Evolutionary conservation across 2,113 vertebrate species (phyloP).

Genomic region (Corythornis vintsioides): DNA sequence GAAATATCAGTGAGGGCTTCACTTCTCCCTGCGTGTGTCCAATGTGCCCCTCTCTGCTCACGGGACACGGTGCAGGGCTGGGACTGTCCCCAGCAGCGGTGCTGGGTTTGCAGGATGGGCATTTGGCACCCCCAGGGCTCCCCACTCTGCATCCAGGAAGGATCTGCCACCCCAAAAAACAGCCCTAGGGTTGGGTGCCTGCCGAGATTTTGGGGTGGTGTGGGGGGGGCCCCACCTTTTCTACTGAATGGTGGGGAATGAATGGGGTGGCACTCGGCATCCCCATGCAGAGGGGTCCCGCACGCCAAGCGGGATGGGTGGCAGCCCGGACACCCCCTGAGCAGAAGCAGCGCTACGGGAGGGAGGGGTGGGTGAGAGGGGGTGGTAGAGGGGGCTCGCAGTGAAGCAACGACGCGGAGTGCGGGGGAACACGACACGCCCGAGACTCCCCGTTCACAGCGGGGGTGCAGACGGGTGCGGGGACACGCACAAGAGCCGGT

Average conservation of each 20-base stretch:
- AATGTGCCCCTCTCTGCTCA: not conserved
- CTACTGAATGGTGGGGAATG: not conserved
- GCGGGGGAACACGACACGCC: too few species aligned
- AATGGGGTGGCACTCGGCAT: not conserved
- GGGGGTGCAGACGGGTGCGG: not conserved
- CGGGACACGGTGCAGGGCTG: fast-evolving
- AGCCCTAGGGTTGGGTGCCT: fast-evolving
- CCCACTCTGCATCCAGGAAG: not conserved
- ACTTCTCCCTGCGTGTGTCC: not conserved
- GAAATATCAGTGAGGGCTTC: not conserved
- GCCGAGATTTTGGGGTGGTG: fast-evolving
- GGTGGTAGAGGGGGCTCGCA: not conserved
- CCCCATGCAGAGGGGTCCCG: not conserved
- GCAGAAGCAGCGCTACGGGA: not conserved
- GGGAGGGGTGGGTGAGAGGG: too few species aligned
- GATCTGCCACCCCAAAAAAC: not conserved
- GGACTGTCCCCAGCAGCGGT: not conserved
- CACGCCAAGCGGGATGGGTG: not conserved
- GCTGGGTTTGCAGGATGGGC: not conserved
- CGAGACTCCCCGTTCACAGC: not conserved
- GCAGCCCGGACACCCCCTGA: not conserved
- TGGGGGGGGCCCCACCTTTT: not conserved
- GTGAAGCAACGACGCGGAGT: not conserved
- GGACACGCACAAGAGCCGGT: not conserved
- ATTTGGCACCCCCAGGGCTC: not conserved